Evolutionary conservation across 2,113 vertebrate genomes (phyloP).

Genomic region (Hippolais icterina): DNA sequence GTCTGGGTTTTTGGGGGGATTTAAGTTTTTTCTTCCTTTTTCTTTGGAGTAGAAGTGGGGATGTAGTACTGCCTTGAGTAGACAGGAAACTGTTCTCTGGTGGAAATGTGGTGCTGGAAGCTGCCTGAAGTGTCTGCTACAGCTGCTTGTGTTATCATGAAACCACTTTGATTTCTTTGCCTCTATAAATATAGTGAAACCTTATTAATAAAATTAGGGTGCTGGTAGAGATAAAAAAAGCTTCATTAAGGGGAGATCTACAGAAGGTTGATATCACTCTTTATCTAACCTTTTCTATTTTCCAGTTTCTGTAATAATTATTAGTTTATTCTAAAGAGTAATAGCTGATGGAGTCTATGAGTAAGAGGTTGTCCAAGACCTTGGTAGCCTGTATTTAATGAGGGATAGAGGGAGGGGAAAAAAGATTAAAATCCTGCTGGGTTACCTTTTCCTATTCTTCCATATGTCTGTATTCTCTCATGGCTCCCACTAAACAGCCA

Average conservation of each 20-base stretch:
- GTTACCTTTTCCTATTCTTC: not conserved
- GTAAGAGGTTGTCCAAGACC: not conserved
- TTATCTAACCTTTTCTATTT: not conserved
- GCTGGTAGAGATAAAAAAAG: not conserved
- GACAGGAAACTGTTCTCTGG: not conserved
- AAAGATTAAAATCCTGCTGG: not conserved
- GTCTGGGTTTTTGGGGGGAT: not conserved
- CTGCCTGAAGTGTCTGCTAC: not conserved
- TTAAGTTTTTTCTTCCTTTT: not conserved
- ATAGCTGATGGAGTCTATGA: not conserved
- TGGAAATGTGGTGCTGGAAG: not conserved
- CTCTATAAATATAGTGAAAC: not conserved
- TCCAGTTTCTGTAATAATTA: not conserved
- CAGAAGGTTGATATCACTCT: not conserved
- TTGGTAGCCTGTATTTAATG: not conserved
- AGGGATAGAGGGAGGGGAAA: too few relatives aligned
- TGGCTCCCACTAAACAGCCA: not conserved
- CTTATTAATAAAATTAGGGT: not conserved
- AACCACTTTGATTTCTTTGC: not conserved
- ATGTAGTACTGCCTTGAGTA: not conserved
- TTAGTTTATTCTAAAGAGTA: not conserved
- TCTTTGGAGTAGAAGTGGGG: not conserved
- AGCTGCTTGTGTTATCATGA: not conserved
- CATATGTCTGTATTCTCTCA: rapidly evolving
- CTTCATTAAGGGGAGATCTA: not conserved